phyloP scores from a whole-genome alignment of 1,140 invertebrate genomes.

The Ylistrum balloti region DNA sequence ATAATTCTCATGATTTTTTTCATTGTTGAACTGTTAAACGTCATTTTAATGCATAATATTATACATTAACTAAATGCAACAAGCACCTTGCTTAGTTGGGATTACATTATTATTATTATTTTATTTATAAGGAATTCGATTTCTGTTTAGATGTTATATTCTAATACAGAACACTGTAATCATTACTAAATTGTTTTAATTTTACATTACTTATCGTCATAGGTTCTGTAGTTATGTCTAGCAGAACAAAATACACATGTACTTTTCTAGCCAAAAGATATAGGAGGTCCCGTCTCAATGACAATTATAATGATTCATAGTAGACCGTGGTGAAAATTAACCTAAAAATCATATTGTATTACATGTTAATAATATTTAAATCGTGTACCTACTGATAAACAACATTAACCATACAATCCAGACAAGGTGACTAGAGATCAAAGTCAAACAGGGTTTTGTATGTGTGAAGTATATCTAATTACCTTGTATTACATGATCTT shows the following conservation, averaged over 20 bases:
- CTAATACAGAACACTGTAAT: no score
- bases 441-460: not conserved
- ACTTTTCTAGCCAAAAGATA: not conserved
- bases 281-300: constrained; percentile 4
- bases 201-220: no score
- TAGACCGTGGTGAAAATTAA: not conserved
- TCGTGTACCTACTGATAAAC: not conserved
- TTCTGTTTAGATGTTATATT: no score
- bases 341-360: not conserved
- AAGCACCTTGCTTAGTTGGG: no score
- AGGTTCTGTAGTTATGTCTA: no score
- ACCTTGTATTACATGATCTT: not conserved
- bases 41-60: no score
- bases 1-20: no score
- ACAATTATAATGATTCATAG: constrained; percentile 36
- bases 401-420: not conserved
- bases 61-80: no score
- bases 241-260: not conserved
- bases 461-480: constrained; percentile 27
- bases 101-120: no score
- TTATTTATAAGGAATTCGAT: no score
- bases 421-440: constrained; percentile 11
- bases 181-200: no score
- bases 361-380: constrained; percentile 31
- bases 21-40: no score